These are phyloP conservation scores for Melanotus villosus DNA, from an alignment of 2,888 invertebrate genomes.

Conservation along the genomic window DNA sequence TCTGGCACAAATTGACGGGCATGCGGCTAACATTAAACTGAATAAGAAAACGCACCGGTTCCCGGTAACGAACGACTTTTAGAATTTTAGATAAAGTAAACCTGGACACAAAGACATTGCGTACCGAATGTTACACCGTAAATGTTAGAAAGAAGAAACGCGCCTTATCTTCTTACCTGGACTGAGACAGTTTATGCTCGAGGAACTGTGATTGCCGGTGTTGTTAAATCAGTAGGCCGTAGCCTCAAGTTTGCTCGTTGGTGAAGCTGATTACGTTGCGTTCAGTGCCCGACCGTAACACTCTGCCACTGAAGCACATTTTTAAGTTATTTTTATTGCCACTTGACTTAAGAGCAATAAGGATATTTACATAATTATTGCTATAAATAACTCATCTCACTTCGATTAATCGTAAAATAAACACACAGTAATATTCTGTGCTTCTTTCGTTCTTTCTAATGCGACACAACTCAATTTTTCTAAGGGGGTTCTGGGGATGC, in stretches of 20 bases:
- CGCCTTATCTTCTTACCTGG: neutral
- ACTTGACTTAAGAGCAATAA: slow-evolving; percentile 36
- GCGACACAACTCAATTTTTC: too few relatives aligned
- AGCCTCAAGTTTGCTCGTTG: neutral
- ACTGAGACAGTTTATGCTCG: slow-evolving; percentile 12
- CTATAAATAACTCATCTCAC: neutral
- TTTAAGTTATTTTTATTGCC: slow-evolving; percentile 38
- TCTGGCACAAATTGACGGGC: neutral
- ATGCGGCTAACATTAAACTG: neutral
- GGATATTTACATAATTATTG: slow-evolving; percentile 29
- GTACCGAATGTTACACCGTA: neutral
- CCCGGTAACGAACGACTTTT: neutral
- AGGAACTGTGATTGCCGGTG: slow-evolving; percentile 1
- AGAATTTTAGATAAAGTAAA: neutral
- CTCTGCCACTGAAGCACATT: slow-evolving; percentile 1
- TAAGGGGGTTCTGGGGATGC: too few relatives aligned
- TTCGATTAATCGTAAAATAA: neutral
- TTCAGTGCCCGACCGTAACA: slow-evolving; percentile 28
- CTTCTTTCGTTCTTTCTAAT: neutral
- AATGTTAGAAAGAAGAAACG: neutral
- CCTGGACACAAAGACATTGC: too few relatives aligned
- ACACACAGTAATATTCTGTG: neutral
- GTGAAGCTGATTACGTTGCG: neutral
- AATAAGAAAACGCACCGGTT: neutral
- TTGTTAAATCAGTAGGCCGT: slow-evolving; percentile 5